Evolutionary conservation across 2,888 invertebrate species (phyloP).

Genomic region (Rapana venosa): DNA sequence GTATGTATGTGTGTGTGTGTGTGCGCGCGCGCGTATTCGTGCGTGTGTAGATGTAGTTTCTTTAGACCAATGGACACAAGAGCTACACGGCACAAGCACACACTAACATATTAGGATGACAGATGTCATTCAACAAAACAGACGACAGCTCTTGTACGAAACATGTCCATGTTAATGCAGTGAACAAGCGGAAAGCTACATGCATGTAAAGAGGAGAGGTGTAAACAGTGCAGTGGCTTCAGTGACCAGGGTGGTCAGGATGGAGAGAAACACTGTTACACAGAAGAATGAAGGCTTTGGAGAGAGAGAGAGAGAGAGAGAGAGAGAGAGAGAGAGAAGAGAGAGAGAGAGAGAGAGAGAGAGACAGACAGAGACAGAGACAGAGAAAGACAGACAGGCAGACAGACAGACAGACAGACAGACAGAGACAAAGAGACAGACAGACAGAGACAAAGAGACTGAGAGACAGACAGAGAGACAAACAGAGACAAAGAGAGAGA

Average conservation of each 20-base stretch:
- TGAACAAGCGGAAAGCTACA: too few relatives aligned
- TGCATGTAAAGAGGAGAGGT: too few relatives aligned
- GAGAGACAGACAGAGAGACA: neutral
- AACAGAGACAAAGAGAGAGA: neutral
- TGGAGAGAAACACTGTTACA: too few relatives aligned
- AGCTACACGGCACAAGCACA: neutral
- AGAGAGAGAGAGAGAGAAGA: neutral
- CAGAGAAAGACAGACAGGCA: neutral
- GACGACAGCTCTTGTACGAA: too few relatives aligned
- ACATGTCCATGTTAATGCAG: too few relatives aligned
- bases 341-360: slow-evolving; percentile 16
- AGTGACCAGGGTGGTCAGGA: too few relatives aligned
- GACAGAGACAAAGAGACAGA: slow-evolving; percentile 6
- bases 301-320: neutral
- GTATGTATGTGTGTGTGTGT: neutral
- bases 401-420: neutral
- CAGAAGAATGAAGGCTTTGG: neutral
- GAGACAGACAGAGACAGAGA: neutral
- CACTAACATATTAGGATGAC: too few relatives aligned
- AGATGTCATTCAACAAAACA: too few relatives aligned
- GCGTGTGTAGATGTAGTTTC: neutral
- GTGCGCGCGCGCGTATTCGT: neutral
- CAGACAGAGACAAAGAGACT: slow-evolving; percentile 7
- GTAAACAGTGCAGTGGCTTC: too few relatives aligned
- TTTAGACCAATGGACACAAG: neutral